Evolutionary conservation across 2,113 vertebrate species (phyloP), one percentile per base, ranked within the genome.

Genomic region (Scatophagus argus): DNA sequence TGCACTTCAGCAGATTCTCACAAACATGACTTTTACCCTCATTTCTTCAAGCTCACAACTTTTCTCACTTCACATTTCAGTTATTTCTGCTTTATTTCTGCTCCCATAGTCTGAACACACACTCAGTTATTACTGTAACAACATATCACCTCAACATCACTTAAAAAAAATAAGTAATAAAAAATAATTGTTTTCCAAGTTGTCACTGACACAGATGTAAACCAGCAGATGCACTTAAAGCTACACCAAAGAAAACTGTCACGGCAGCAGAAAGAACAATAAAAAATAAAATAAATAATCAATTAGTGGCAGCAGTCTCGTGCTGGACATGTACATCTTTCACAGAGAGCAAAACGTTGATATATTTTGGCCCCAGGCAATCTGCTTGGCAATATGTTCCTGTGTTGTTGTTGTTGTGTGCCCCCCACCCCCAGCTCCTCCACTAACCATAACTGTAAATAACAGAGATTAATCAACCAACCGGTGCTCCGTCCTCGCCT

Each of bases 381-480:
- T 91, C 87, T 91, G 87, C 60, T 71, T 25, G 32, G 61, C 88
- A 90, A 90, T 90, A 89, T 89, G 90, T 89, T 84, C 65, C 55
- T 41, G 14, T 81, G 74, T 79, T 80, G 75, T 79, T 79, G 73
- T 79, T 71, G 59, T 47, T 68, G 62, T 77, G 73, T 66, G 60
- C 25, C 52, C 19, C 46, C 4, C 25, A 7, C 21, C 8, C 29
- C 6, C 43, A 0, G 0, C 31, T 11, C 27, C 38, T 19, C 25
- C 34, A n/a, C 27, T 38, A 65, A 23, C 51, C 39, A 34, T 41
- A 19, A 23, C 58, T 75, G 77, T 73, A 85, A 85, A 87, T 76
- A 81, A 78, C 67, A 72, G 61, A 69, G 51, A 85, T 86, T 77
- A 82, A 81, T 66, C 49, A 77, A 86, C 49, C 16, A 62, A 51